Evolutionary conservation across 1,140 invertebrate species (phyloP), one percentile per base, ranked within the genome.

Genomic region (Parapsyche elsis): DNA sequence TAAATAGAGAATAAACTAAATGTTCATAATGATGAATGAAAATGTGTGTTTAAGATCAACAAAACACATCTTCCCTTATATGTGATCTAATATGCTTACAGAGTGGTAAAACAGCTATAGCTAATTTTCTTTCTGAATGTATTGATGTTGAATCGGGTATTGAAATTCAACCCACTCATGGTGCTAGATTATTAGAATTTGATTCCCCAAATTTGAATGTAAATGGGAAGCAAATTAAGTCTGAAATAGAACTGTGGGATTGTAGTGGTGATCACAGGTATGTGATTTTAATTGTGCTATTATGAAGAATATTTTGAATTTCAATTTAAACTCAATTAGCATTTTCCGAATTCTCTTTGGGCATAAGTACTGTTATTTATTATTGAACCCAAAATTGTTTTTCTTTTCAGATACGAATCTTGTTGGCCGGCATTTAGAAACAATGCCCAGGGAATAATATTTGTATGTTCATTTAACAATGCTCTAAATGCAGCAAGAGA

Each of bases 351-450:
- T n/a, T n/a, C n/a, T n/a, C n/a, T n/a, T n/a, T n/a, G n/a, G n/a
- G n/a, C n/a, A n/a, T n/a, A n/a, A n/a, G n/a, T n/a, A n/a, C n/a
- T n/a, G n/a, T n/a, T n/a, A n/a, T n/a, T 24, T 9, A 81, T n/a
- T n/a, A n/a, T n/a, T n/a, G n/a, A 59, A 46, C 44, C 7, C 30
- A 23, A 74, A 59, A 21, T 61, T 45, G 1, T 53, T 80, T 80
- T 10, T 30, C 86, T 85, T 87, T 30, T 81, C n/a, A 95, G 94
- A 84, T 95, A 92, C 88, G 92, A 94, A 86, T 89, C 90, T 14
- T 95, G 93, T 85, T 96, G 95, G 95, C 92, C 94, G 71, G 93
- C 93, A 9, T 90, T 95, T 79, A 91, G 92, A 59, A 89, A 91
- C 85, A 92, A 93, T 84, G 88, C 91, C 1, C 90, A 92, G 84